Evolutionary conservation across 1,140 invertebrate genomes (phyloP), one percentile per base, ranked within the genome.

Genomic region (Cydia strobilella): DNA sequence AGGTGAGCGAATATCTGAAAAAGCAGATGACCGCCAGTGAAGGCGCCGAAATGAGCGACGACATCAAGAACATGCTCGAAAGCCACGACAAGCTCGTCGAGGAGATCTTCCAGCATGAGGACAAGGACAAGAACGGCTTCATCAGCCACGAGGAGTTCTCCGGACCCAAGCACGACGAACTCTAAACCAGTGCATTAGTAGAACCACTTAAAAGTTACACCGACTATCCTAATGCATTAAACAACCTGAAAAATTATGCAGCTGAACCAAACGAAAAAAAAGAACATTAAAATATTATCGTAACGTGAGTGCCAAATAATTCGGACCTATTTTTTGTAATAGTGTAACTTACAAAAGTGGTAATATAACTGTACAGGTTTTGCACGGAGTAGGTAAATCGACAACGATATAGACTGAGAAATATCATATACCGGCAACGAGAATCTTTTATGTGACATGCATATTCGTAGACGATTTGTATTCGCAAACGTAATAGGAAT

Each of bases 71-170:
- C 83, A 97, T 98, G 95, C 85, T 98, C 35, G 96, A 96, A 72
- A 97, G 98, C 84, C 97, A 98, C 89, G 97, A 98, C 87, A 98
- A 98, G 89, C 94, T 99, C 23, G 97, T 99, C 1, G 97, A 98
- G 88, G 98, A 99, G 86, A 99, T 99, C 79, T 99, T 99, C 95
- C 97, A 98, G 89, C 98, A 99, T 87, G 98, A 99, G 93, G 98
- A 99, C 88, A 97, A 97, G 89, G 97, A 99, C 90, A 98, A 97
- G 91, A 98, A 98, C 86, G 98, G 98, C 45, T 98, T 96, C 93
- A 99, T 99, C 81, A 98, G 97, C 73, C 97, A 98, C 92, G 97
- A 98, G 35, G 98, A 99, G 91, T 99, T 99, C 94, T 98, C 96
- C 25, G 98, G 98, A 7, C 98, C 98, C 18, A 99, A 99, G 90